phyloP scores from a whole-genome alignment of 1,140 invertebrate genomes.

The Scaptodrosophila lebanonensis region DNA sequence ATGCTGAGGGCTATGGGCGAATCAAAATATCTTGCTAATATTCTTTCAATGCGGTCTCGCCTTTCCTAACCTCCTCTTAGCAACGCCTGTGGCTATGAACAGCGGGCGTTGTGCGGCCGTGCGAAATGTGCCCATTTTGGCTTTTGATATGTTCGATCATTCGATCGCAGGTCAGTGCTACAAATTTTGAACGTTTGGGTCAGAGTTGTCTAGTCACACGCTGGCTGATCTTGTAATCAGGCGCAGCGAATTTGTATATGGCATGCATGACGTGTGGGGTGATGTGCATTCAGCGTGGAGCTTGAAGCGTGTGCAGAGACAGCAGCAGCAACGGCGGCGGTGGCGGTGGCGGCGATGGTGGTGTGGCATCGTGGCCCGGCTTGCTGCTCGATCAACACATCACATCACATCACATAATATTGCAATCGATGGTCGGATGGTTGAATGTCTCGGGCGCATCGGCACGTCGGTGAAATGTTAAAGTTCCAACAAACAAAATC shows the following conservation, averaged over 20 bases:
- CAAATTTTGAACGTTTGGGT: constrained; percentile 75
- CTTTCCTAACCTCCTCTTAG: too few relatives aligned
- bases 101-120: constrained; percentile 32
- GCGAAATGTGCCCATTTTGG: constrained; percentile 41
- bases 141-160: constrained; percentile 11
- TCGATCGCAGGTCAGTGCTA: constrained; percentile 58
- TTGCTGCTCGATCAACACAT: constrained; percentile 39
- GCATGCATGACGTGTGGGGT: constrained; percentile 71
- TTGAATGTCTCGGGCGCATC: too few relatives aligned
- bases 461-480: constrained; percentile 72
- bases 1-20: too few relatives aligned
- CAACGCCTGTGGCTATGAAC: too few relatives aligned
- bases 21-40: too few relatives aligned
- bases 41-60: too few relatives aligned
- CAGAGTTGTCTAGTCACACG: constrained; percentile 62
- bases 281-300: constrained; percentile 25
- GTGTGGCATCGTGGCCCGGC: not conserved
- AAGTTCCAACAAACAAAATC: constrained; percentile 75
- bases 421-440: constrained; percentile 29
- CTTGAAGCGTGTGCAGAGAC: constrained; percentile 45
- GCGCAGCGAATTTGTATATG: constrained; percentile 73
- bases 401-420: constrained; percentile 19
- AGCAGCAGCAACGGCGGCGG: too few relatives aligned
- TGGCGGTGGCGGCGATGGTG: too few relatives aligned
- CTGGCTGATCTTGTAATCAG: constrained; percentile 64